phyloP scores from a whole-genome alignment of 2,888 invertebrate genomes.

The Mythimna loreyi region DNA sequence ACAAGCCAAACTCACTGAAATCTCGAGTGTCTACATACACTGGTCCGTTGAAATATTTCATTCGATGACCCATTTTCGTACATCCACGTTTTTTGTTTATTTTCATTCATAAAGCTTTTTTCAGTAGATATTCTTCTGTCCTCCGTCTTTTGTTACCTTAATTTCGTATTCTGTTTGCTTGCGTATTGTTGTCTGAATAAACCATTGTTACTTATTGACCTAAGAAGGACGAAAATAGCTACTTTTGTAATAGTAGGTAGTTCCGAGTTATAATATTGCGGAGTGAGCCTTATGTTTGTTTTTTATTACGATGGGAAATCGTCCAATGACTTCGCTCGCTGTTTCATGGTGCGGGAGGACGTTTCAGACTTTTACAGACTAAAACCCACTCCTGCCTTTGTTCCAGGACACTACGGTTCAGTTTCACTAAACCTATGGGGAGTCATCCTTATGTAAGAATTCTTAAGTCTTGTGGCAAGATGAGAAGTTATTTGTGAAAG shows the following conservation, averaged over 20 bases:
- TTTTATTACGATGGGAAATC: no score
- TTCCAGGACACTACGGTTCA: no score
- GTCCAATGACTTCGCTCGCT: no score
- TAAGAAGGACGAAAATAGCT: conserved; percentile 35
- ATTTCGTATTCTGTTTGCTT: conserved; percentile 71
- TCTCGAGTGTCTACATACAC: conserved; percentile 65
- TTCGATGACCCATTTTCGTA: conserved; percentile 83
- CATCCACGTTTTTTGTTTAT: conserved; percentile 76
- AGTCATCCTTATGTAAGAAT: not conserved
- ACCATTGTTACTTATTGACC: conserved; percentile 49
- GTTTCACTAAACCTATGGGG: no score
- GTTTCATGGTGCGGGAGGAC: no score
- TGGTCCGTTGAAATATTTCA: conserved; percentile 74
- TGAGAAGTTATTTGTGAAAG: conserved; percentile 6
- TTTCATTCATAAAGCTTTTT: conserved; percentile 73
- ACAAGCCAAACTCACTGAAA: conserved; percentile 54
- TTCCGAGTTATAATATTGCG: conserved; percentile 14
- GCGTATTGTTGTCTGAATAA: conserved; percentile 47
- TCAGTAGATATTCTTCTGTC: conserved; percentile 66
- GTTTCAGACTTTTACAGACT: no score
- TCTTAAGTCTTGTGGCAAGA: conserved; percentile 5
- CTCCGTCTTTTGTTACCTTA: conserved; percentile 73
- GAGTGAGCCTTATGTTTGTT: not conserved
- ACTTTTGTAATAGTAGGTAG: conserved; percentile 15
- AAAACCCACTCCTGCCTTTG: no score